Base-by-base conservation (phyloP, 2,113 vertebrate genomes). In the Neolamprologus falcicula region DNA sequence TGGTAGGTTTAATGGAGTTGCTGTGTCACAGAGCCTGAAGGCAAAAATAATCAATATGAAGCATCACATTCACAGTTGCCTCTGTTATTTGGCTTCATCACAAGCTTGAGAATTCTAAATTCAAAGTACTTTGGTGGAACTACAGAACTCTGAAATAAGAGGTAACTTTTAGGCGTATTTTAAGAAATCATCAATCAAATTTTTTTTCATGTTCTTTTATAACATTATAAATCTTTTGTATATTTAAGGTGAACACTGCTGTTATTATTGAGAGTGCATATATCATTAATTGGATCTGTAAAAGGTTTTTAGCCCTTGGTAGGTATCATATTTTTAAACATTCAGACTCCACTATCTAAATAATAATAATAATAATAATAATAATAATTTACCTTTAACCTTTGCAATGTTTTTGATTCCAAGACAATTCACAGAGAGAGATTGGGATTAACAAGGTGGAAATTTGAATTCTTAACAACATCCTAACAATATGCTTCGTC, bases 11-110 rank as follows among this genome's bases (percentile, higher is more conserved):
- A 80, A 87, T 88, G 84, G 83, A 93, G 84, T 35, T 91, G 93
- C 91, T 94, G 87, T 92, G 92, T 94, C 93, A 95, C 79, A 45
- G 86, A 91, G 88, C 86, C 50, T 59, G 55, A 79, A 90, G 82
- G 14, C 37, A 88, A 21, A 66, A 61, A 6, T 83, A 84, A 92
- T 96, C 90, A 91, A 92, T 92, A 63, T 42, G 54, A 84, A 87
- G 26, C 73, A 78, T 50, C 76, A 85, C 42, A 83, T 59, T 91
- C 83, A 63, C 61, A 28, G 24, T 54, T 86, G 28, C 26, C 33
- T 28, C n/a, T 54, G 40, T 83, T 80, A 53, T 54, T 17, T 26
- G 53, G 19, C 53, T 80, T 7, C 12, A 63, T 81, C 33, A 35
- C 5, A 37, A 12, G 9, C 57, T 83, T 61, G 2, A 40, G 9